phyloP scores from a whole-genome alignment of 2,888 invertebrate species.

The Nymphalis urticae region DNA sequence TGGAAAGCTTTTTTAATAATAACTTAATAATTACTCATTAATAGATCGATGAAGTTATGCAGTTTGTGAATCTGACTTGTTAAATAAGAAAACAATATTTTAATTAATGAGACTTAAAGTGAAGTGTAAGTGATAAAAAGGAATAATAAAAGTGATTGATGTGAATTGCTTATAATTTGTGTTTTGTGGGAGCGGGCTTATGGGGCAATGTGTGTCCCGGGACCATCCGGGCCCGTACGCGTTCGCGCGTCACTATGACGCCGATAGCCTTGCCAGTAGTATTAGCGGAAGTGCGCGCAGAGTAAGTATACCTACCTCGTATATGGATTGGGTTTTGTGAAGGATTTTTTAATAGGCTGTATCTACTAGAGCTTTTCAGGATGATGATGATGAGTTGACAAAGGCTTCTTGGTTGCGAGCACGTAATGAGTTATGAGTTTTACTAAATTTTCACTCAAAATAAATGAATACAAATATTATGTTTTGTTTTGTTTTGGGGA shows the following conservation, averaged over 20 bases:
- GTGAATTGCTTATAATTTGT: slow-evolving; percentile 45
- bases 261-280: slow-evolving; percentile 72
- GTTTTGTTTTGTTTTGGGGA: too few species aligned
- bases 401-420: too few species aligned
- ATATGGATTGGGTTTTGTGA: background rate
- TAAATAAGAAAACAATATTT: background rate
- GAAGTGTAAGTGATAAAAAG: slow-evolving; percentile 16
- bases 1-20: background rate
- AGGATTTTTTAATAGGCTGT: too few species aligned
- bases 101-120: background rate
- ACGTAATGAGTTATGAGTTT: too few species aligned
- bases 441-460: too few species aligned
- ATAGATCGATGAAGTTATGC: background rate
- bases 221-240: slow-evolving; percentile 76
- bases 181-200: slow-evolving; percentile 66
- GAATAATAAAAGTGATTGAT: slow-evolving; percentile 26
- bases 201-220: slow-evolving; percentile 91
- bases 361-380: too few species aligned
- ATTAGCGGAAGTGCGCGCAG: slow-evolving; percentile 58
- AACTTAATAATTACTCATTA: background rate
- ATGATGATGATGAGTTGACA: too few species aligned
- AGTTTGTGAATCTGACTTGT: background rate
- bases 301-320: slow-evolving; percentile 50
- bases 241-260: slow-evolving; percentile 73
- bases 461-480: too few species aligned